Evolutionary conservation across 2,113 vertebrate species (phyloP).

Genomic region (Protobothrops mucrosquamatus): DNA sequence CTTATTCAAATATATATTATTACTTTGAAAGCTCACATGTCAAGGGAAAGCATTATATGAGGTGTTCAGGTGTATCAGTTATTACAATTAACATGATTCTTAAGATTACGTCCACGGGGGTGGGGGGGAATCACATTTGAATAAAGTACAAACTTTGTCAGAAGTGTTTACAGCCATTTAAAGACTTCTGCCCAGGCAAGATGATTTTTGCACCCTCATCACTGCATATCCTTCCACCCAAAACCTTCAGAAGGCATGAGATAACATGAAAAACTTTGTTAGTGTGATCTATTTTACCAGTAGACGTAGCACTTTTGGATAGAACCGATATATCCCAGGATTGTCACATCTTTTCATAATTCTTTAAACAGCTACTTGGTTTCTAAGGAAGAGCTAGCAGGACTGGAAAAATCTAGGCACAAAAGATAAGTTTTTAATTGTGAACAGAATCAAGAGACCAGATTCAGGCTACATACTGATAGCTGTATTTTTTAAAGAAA

Average conservation of each 20-base stretch:
- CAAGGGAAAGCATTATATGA: not conserved
- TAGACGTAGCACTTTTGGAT: not conserved
- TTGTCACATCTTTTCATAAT: not conserved
- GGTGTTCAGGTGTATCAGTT: not conserved
- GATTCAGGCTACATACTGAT: constrained; percentile 69
- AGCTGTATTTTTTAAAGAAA: constrained; percentile 87
- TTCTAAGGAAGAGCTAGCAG: not conserved
- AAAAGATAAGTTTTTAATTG: not conserved
- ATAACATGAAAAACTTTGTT: not conserved
- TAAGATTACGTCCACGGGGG: not conserved
- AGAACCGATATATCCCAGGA: not conserved
- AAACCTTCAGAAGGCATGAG: not conserved
- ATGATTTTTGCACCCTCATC: not conserved
- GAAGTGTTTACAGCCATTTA: not conserved
- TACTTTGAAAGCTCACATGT: not conserved
- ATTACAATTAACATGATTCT: not conserved
- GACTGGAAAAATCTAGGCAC: not conserved
- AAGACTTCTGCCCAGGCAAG: not conserved
- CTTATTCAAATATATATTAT: not conserved
- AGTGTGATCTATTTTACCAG: not conserved
- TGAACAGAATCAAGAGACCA: constrained; percentile 54
- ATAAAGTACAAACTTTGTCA: not conserved
- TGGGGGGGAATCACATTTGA: not conserved
- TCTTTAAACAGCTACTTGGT: not conserved
- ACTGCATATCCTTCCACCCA: not conserved